Evolutionary conservation across 2,888 invertebrate species (phyloP).

Genomic region (Meteorus cinctellus): DNA sequence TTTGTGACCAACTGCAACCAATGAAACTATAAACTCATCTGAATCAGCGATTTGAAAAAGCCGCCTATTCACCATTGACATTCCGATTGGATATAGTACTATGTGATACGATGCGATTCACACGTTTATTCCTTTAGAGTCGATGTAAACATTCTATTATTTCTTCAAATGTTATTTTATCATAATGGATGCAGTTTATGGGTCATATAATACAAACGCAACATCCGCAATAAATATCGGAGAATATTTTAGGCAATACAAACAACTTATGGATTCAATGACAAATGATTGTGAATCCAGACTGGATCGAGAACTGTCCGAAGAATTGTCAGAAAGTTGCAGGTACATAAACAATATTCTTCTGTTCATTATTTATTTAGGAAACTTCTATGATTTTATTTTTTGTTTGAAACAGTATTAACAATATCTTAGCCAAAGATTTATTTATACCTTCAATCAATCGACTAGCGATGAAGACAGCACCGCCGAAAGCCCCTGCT

Average conservation of each 20-base stretch:
- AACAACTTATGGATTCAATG: constrained; percentile 40
- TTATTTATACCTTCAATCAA: constrained; percentile 54
- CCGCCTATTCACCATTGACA: too few species aligned
- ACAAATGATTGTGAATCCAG: constrained; percentile 44
- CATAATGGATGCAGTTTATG: constrained; percentile 61
- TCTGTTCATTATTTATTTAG: not conserved
- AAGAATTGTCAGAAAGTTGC: constrained; percentile 73
- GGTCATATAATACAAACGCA: constrained; percentile 54
- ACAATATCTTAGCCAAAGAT: constrained; percentile 63
- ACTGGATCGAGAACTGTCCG: constrained; percentile 72
- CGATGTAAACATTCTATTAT: too few species aligned
- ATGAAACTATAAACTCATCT: not conserved
- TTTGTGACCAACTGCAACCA: too few species aligned
- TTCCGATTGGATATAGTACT: too few species aligned
- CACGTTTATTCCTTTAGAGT: too few species aligned
- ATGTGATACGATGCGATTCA: too few species aligned
- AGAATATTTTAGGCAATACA: constrained; percentile 58
- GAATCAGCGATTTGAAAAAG: too few species aligned
- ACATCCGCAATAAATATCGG: constrained; percentile 56
- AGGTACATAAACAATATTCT: constrained; percentile 67
- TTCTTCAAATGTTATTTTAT: not conserved
- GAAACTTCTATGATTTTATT: constrained; percentile 32
- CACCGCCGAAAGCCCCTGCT: constrained; percentile 52
- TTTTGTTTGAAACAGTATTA: constrained; percentile 50
- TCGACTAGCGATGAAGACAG: constrained; percentile 37